Evolutionary conservation across 2,888 invertebrate species (phyloP), one percentile per base, ranked within the genome.

Genomic region (Epinotia bilunana): DNA sequence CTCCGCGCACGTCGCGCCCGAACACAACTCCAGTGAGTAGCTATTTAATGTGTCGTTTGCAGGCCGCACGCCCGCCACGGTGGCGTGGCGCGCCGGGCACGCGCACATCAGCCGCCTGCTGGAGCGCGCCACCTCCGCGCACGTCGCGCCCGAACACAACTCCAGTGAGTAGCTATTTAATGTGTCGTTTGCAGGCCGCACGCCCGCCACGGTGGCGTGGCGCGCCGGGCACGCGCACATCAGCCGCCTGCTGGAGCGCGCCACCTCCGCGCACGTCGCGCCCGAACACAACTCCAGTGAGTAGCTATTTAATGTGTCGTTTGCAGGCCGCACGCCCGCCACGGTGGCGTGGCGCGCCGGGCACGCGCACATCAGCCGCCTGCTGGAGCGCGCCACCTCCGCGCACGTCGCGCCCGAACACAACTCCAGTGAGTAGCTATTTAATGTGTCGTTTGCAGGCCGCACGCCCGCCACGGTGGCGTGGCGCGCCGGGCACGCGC

Each of bases 341-440:
- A 96, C 98, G 83, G 97, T 99, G 28, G 99, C 99, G 3, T 96
- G 98, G 80, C 98, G 98, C 82, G 98, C 98, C 0, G 98, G 98
- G 0, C 98, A 99, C 90, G 95, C 96, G 76, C 96, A 96, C 81
- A 98, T 99, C 78, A 97, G 97, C 75, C 95, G 96, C 79, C 95
- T 97, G 83, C 95, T 97, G 81, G 98, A 98, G 88, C 96, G 97
- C 62, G 96, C 95, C 90, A 88, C 93, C n/a, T 83, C 88, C 82
- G 53, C 87, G 86, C 78, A 86, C 70, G 62, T 72, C 33, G 60
- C 63, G 28, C 76, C 7, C 79, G 80, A 65, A 57, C 76, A 33
- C 68, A 77, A 74, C 79, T 6, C 77, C 76, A 77, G 39, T 77
- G 72, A 55, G 76, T 73, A 0, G 16, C 7, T 1, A 0, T 4